Base-by-base conservation (phyloP, 2,113 vertebrate species). In the Tragelaphus imberbis region DNA sequence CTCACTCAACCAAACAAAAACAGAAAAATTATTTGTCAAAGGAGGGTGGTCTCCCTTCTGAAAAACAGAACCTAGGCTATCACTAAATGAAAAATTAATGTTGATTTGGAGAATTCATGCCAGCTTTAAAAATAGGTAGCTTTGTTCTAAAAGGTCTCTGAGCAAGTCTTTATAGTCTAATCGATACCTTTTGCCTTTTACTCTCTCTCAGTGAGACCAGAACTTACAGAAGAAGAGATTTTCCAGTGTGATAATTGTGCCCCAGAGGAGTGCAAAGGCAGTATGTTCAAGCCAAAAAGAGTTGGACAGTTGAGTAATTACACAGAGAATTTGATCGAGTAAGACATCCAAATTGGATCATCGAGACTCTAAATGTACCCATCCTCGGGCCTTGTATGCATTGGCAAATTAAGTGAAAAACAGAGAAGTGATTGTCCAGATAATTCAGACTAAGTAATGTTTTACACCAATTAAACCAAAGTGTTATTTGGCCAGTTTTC, bases 371-470 rank as follows among this genome's bases (percentile, higher is more conserved):
- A 87, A 96, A 44, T 61, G 40, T 90, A 33, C 27, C 28, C 47
- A 63, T 21, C 10, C 47, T 75, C 7, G 27, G 88, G 51, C 33
- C 28, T 90, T n/a, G 21, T 13, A 23, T 61, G 49, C 51, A 86
- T 13, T 95, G 47, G 84, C 47, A 96, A 97, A 97, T 94, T 91
- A 97, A 92, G 58, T 87, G 59, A 71, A 94, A 97, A 97, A 90
- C 25, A 80, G 19, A 93, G 30, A 97, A 84, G 91, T 88, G 90
- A 92, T 97, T 90, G 68, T 81, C 17, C 30, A 81, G 63, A 85
- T 96, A 92, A 88, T 89, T 97, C 84, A 65, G 56, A 25, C 27
- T 85, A 81, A 79, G 33, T 75, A 94, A 95, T 94, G 97, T 87
- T 97, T 97, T 88, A 97, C 36, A 63, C 59, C 90, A 55, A 55